phyloP scores from a whole-genome alignment of 1,140 invertebrate species.

The Carposina sasakii region DNA sequence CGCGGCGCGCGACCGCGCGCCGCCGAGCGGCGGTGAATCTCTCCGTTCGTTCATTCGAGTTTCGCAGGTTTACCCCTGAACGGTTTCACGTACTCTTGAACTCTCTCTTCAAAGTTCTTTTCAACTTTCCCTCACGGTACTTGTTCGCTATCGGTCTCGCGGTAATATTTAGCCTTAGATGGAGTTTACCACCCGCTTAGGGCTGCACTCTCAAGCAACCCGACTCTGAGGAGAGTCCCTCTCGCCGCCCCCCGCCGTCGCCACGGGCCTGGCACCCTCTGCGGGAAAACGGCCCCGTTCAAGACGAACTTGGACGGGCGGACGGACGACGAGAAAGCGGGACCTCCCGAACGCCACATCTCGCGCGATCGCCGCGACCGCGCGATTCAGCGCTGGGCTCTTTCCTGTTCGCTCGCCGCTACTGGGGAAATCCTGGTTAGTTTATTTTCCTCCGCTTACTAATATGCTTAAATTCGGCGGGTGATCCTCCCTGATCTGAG shows the following conservation, averaged over 20 bases:
- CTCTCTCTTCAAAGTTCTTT: constrained; percentile 93
- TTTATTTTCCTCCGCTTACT: constrained; percentile 95
- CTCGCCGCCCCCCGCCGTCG: constrained; percentile 67
- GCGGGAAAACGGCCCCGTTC: constrained; percentile 78
- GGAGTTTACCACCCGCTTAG: constrained; percentile 88
- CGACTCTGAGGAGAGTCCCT: constrained; percentile 80
- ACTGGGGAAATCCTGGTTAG: constrained; percentile 91
- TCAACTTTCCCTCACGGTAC: constrained; percentile 94
- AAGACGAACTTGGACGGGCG: constrained; percentile 78
- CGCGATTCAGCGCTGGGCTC: constrained; percentile 77
- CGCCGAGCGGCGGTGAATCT: constrained; percentile 69
- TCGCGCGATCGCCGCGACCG: constrained; percentile 68
- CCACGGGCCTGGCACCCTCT: constrained; percentile 83
- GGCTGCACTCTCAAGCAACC: constrained; percentile 90
- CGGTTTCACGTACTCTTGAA: constrained; percentile 89
- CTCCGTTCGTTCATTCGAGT: constrained; percentile 74
- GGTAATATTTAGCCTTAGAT: constrained; percentile 90
- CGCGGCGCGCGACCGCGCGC: constrained; percentile 36
- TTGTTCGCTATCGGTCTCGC: constrained; percentile 92
- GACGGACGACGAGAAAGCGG: constrained; percentile 50
- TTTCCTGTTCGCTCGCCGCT: constrained; percentile 89
- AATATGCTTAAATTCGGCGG: constrained; percentile 91
- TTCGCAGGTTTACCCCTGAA: constrained; percentile 80
- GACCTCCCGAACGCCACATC: constrained; percentile 80
- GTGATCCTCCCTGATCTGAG: constrained; percentile 82